Percentiles rank a stretch among this genome's conserved stretches.
These are phyloP conservation scores for Allolobophora icterica DNA, from an alignment of 2,888 invertebrate genomes.

Conservation along the genomic window DNA sequence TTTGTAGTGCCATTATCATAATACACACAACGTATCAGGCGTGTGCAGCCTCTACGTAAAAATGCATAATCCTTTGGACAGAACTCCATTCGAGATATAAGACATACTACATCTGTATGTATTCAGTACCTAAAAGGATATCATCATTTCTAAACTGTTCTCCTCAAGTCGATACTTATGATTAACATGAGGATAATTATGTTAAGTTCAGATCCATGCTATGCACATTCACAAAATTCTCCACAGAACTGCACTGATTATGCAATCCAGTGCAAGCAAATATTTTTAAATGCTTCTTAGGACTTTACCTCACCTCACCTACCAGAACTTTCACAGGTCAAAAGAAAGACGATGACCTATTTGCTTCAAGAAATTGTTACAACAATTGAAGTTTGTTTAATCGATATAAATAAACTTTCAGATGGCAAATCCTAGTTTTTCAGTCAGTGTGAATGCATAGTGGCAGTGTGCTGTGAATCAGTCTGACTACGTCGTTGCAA, in stretches of 20 bases:
- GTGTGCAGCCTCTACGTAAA: too few relatives aligned
- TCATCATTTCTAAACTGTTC: neutral
- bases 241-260: neutral
- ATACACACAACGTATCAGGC: too few relatives aligned
- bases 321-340: neutral
- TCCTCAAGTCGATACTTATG: neutral
- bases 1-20: neutral
- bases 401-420: conserved; percentile 14
- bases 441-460: neutral
- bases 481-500: neutral
- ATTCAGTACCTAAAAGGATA: neutral
- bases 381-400: conserved; percentile 1
- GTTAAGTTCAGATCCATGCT: too few relatives aligned
- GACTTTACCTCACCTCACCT: neutral
- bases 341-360: neutral
- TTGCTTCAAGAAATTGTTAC: neutral
- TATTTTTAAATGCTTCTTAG: neutral
- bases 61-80: neutral
- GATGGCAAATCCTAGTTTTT: neutral
- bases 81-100: neutral
- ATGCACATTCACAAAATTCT: too few relatives aligned
- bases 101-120: neutral
- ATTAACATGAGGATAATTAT: neutral
- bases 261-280: neutral
- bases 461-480: neutral